Evolutionary conservation across 2,888 invertebrate genomes (phyloP), one percentile per base, ranked within the genome.

Genomic region (Harpalus rufipes): DNA sequence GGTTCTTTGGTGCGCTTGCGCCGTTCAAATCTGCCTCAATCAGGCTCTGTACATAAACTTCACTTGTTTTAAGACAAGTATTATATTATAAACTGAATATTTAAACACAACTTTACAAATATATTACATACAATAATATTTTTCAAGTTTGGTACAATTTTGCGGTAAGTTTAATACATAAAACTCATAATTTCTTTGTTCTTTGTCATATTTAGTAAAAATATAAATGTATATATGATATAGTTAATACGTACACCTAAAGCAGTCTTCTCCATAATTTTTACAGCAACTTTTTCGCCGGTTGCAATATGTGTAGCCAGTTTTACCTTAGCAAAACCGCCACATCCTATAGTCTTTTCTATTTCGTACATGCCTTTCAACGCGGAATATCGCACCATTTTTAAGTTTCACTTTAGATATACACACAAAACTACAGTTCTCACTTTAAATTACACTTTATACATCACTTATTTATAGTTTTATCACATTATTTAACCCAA

Each of bases 241-340:
- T 25, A 14, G 6, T 68, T 25, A 39, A 25, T 14, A 44, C 72
- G 94, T 72, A 85, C 85, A 82, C 96, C 96, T 79, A 96, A 90
- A 72, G 92, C 91, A 76, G 92, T 91, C 90, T 96, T 96, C 88
- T 96, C 95, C 94, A 97, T 96, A 81, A 96, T 95, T 91, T 96
- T 96, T 86, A 96, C 94, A 65, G 96, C 96, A 80, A 96, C 96
- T 90, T 95, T 95, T 89, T 96, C 95, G 51, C 95, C 95, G 76
- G 96, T 96, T n/a, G 95, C 92, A 81, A 94, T 88, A 91, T 97
- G 96, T 10, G 94, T 95, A 7, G 94, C 96, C 80, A 96, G 91
- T 89, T 96, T 95, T 8, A 96, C 96, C 92, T 96, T 96, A 5
- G 95, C 96, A 90, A 96, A 96, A 76, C 96, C 96, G 86, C 96